Conservation (phyloP, 2,888 invertebrate genomes). For the Polydrusus tereticollis region DNA sequence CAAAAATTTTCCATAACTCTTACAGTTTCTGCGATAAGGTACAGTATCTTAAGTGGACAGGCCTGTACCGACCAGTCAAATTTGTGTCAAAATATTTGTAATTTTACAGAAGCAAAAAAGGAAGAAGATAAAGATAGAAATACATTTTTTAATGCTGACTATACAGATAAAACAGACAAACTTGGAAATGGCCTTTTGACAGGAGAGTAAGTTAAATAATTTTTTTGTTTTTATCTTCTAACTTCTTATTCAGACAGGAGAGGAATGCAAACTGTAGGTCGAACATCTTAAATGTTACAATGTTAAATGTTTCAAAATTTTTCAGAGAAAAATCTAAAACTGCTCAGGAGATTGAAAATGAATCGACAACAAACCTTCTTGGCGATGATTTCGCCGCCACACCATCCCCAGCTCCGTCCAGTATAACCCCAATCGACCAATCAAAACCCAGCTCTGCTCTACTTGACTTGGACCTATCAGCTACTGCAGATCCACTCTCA, state of each 20-base stretch:
- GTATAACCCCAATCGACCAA: conserved; percentile 39
- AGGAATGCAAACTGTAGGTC: no score
- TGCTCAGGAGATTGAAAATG: not conserved
- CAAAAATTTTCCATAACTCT: no score
- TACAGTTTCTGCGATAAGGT: no score
- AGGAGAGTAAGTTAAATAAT: conserved; percentile 4
- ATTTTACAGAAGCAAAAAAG: conserved; percentile 54
- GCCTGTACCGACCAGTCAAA: not conserved
- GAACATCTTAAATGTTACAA: no score
- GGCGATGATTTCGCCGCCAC: conserved; percentile 62
- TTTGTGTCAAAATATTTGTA: not conserved
- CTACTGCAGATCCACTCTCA: conserved; percentile 57
- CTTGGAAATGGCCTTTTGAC: conserved; percentile 24
- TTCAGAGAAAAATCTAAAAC: conserved; percentile 17
- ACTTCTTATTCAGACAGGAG: no score
- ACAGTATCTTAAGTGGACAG: no score
- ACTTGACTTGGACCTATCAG: conserved; percentile 61
- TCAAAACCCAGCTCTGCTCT: conserved; percentile 58
- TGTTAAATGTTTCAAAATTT: not conserved
- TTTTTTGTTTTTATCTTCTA: not conserved
- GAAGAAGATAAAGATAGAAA: conserved; percentile 65
- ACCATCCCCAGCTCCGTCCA: conserved; percentile 42
- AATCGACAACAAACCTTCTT: conserved; percentile 58
- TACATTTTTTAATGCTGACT: conserved; percentile 73
- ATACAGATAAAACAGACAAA: conserved; percentile 69